These are phyloP conservation scores for Myzus persicae DNA, from an alignment of 1,140 invertebrate genomes.

Conservation along the genomic window DNA sequence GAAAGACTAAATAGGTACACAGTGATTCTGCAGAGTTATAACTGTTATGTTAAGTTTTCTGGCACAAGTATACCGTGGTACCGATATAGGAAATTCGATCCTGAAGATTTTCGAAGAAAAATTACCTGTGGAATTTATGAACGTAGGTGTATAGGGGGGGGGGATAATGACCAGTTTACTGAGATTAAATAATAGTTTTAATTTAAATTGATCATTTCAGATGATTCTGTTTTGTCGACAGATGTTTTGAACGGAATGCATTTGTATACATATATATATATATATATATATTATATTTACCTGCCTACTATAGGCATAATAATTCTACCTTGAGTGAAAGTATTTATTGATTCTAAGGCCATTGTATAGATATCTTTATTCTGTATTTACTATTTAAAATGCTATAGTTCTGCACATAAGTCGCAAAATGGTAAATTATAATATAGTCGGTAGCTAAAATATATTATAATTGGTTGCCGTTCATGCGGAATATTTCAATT, in stretches of 20 bases:
- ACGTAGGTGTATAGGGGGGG: too few relatives aligned
- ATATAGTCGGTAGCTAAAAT: too few relatives aligned
- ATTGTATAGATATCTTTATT: neutral
- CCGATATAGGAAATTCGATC: too few relatives aligned
- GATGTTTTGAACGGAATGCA: neutral
- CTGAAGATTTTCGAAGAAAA: too few relatives aligned
- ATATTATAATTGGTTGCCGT: neutral
- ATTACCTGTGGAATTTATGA: too few relatives aligned
- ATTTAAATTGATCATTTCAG: neutral
- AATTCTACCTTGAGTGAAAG: constrained; percentile 26
- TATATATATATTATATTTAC: neutral
- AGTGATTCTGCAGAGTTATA: too few relatives aligned
- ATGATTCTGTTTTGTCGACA: neutral
- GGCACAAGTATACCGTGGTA: too few relatives aligned
- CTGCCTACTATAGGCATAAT: neutral
- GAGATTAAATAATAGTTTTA: neutral
- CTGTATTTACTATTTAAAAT: neutral
- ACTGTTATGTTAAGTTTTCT: too few relatives aligned
- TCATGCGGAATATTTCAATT: neutral
- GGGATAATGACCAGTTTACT: neutral
- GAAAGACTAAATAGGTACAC: too few relatives aligned
- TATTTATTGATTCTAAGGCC: neutral
- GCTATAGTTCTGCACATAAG: neutral
- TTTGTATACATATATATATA: neutral
- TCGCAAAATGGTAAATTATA: neutral